phyloP scores from a whole-genome alignment of 2,888 invertebrate genomes.

The Hermodice carunculata region DNA sequence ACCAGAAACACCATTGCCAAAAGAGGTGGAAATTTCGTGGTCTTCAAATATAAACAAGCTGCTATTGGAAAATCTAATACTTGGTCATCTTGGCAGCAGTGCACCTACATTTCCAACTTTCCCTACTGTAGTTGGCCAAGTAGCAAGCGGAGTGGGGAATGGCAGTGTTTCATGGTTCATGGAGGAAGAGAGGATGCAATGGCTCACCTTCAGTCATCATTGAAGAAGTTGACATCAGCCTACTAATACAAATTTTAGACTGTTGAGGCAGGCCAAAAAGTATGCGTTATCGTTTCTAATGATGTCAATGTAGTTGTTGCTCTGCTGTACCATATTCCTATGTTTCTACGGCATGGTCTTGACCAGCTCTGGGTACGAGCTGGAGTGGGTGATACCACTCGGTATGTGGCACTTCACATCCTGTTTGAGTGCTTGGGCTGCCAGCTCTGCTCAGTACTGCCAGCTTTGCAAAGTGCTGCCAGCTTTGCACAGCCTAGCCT shows the following conservation, averaged over 20 bases:
- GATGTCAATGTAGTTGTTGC: conserved; percentile 18
- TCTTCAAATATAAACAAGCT: conserved; percentile 14
- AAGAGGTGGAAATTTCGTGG: conserved; percentile 7
- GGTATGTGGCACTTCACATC: neutral
- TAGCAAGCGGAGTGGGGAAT: no score
- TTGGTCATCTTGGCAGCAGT: neutral
- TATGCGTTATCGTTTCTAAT: conserved; percentile 17
- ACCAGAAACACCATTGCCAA: conserved; percentile 6
- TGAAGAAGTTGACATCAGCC: conserved; percentile 20
- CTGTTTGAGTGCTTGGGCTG: conserved; percentile 1
- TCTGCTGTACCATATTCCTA: no score
- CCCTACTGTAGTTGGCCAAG: no score
- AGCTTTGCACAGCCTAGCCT: no score
- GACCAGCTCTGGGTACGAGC: conserved; percentile 21
- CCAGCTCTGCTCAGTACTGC: neutral
- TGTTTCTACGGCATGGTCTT: conserved; percentile 9
- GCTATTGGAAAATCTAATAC: conserved; percentile 9
- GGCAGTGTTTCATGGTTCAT: conserved; percentile 1
- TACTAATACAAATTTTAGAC: conserved; percentile 12
- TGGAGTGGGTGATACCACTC: neutral
- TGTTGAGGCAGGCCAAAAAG: conserved; percentile 16
- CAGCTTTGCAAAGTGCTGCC: neutral
- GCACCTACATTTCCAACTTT: neutral
- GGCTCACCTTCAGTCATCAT: conserved; percentile 6
- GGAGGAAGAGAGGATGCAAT: neutral